A percentile compares a stretch with the other conserved stretches of the same genome.
phyloP scores from a whole-genome alignment of 2,797 vertebrate genomes.

The Mormyrus proboscirostris region DNA sequence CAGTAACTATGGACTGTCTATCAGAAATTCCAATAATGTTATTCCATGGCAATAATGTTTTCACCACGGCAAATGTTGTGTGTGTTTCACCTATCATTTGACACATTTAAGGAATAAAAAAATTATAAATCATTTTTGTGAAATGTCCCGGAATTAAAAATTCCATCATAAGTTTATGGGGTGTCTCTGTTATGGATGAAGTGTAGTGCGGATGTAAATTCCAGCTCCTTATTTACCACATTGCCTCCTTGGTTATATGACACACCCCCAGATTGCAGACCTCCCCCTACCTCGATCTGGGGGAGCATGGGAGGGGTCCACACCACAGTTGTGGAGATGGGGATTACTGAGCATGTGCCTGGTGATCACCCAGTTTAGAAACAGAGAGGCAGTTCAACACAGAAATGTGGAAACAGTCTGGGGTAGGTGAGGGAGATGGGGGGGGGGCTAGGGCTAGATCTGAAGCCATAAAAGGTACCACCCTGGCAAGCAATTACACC shows the following conservation, averaged over 20 bases:
- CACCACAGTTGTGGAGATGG: background rate
- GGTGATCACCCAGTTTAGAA: background rate
- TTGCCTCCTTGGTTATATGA: background rate
- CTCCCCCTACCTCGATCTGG: background rate
- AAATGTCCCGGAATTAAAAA: background rate
- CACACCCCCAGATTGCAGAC: background rate
- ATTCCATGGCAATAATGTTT: too few relatives aligned
- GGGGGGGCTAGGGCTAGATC: background rate
- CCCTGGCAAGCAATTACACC: background rate
- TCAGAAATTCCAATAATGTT: too few relatives aligned
- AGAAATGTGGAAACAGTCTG: background rate
- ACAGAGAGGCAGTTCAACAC: background rate
- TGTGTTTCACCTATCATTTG: background rate
- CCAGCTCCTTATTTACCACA: background rate
- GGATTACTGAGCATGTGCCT: background rate
- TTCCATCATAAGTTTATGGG: background rate
- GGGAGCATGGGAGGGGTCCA: background rate
- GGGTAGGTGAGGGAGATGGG: too few relatives aligned
- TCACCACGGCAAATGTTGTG: too few relatives aligned
- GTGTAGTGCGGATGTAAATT: background rate
- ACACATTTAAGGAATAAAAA: background rate
- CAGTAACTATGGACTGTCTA: too few relatives aligned
- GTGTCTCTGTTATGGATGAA: background rate
- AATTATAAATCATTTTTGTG: background rate
- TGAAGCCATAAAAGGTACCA: background rate